Conservation (phyloP, 1,140 invertebrate genomes). For the Ditylenchus dipsaci region DNA sequence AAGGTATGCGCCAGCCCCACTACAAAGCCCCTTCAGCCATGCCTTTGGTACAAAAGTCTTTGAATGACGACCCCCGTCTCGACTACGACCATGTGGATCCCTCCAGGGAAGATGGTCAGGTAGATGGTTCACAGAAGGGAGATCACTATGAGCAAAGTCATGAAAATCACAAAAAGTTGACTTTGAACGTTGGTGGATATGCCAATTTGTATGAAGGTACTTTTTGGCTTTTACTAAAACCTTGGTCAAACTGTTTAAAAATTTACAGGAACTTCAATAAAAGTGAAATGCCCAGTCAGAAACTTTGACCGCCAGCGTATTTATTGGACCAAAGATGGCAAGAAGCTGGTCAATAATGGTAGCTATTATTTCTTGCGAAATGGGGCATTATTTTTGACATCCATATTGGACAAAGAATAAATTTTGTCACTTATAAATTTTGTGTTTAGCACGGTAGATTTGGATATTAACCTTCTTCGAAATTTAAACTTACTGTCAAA, state of each 20-base stretch:
- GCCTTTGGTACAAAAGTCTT: neutral
- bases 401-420: too few relatives aligned
- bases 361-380: conserved; percentile 10
- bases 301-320: conserved; percentile 46
- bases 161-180: conserved; percentile 43
- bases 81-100: neutral
- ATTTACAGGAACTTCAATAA: conserved; percentile 37
- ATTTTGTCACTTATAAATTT: too few relatives aligned
- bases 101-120: neutral
- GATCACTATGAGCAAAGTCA: conserved; percentile 36
- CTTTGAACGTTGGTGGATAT: conserved; percentile 50
- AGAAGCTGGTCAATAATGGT: conserved; percentile 49
- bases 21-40: conserved; percentile 1
- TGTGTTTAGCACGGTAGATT: too few relatives aligned
- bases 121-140: conserved; percentile 17
- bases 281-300: conserved; percentile 52
- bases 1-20: neutral
- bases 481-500: too few relatives aligned
- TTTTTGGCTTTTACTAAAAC: conserved; percentile 7
- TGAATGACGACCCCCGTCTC: neutral
- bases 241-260: conserved; percentile 13
- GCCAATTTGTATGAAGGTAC: conserved; percentile 55
- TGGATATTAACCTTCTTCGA: too few relatives aligned
- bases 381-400: too few relatives aligned
- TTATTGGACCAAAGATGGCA: conserved; percentile 53